Evolutionary conservation across 2,888 invertebrate species (phyloP).

Genomic region (Brachyptera putata): DNA sequence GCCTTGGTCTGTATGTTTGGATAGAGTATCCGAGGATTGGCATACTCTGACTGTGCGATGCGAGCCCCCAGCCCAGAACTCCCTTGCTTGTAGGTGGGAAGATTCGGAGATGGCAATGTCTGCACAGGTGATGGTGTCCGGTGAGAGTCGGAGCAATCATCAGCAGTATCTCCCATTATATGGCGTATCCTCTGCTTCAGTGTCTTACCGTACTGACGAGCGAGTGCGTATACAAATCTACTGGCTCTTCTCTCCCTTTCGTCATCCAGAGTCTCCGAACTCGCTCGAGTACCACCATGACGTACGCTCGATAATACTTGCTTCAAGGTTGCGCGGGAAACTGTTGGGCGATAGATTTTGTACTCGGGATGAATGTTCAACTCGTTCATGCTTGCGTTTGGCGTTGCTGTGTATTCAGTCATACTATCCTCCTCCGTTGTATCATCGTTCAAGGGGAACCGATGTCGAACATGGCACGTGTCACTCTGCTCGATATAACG

Average conservation of each 20-base stretch:
- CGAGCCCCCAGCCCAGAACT: constrained; percentile 80
- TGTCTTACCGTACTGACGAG: constrained; percentile 43
- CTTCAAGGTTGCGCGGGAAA: constrained; percentile 37
- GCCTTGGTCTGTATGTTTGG: constrained; percentile 40
- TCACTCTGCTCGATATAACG: constrained; percentile 44
- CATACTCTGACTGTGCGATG: constrained; percentile 79
- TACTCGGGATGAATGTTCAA: constrained; percentile 69
- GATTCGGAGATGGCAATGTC: constrained; percentile 42
- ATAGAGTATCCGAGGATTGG: constrained; percentile 69
- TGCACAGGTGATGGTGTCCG: constrained; percentile 30
- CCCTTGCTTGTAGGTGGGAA: constrained; percentile 68
- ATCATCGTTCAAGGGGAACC: constrained; percentile 36
- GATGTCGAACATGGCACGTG: constrained; percentile 13
- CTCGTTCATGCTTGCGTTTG: constrained; percentile 49
- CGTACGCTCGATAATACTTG: constrained; percentile 38
- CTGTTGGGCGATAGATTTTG: constrained; percentile 52
- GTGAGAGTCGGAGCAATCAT: constrained; percentile 19
- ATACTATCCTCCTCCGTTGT: constrained; percentile 42
- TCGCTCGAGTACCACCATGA: constrained; percentile 41
- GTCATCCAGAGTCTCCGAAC: constrained; percentile 44
- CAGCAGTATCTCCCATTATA: constrained; percentile 37
- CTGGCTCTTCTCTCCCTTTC: constrained; percentile 35
- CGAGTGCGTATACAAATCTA: constrained; percentile 40
- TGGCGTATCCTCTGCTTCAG: constrained; percentile 42
- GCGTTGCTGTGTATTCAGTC: constrained; percentile 42